Conservation (phyloP, 2,113 vertebrate genomes). For the Ochotona curzoniae region DNA sequence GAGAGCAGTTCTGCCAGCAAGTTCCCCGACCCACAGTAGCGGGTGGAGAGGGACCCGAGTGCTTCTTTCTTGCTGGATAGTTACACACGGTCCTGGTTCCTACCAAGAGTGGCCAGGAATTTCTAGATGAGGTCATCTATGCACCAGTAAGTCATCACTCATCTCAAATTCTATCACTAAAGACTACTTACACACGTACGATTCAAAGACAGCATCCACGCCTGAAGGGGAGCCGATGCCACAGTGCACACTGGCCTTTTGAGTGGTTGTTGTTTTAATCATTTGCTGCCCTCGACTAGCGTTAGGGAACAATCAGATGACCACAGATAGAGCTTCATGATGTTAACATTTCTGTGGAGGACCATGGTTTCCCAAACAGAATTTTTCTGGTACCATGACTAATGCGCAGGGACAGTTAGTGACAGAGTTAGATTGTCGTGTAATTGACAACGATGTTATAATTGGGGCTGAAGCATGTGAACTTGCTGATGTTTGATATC, state of each 20-base stretch:
- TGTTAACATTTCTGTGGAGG: background rate
- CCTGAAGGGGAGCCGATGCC: background rate
- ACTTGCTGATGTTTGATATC: background rate
- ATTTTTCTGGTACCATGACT: background rate
- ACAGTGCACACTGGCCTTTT: background rate
- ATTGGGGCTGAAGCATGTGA: background rate
- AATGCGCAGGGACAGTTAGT: background rate
- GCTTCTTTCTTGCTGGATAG: background rate
- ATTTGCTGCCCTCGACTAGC: background rate
- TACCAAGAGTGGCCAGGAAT: background rate
- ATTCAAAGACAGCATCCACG: background rate
- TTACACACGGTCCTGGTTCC: background rate
- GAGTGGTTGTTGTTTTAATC: background rate
- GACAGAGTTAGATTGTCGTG: background rate
- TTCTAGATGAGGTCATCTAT: background rate
- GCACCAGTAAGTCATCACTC: background rate
- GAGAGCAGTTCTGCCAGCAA: background rate
- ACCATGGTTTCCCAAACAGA: background rate
- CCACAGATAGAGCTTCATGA: slow-evolving; percentile 5
- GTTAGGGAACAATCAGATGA: background rate
- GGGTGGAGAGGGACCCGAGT: too few relatives aligned
- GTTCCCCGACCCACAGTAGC: background rate
- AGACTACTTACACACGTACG: background rate
- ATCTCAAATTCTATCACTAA: background rate
- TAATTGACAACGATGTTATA: slow-evolving; percentile 10